Evolutionary conservation across 2,888 invertebrate genomes (phyloP).

Genomic region (Aleiodes alternator): DNA sequence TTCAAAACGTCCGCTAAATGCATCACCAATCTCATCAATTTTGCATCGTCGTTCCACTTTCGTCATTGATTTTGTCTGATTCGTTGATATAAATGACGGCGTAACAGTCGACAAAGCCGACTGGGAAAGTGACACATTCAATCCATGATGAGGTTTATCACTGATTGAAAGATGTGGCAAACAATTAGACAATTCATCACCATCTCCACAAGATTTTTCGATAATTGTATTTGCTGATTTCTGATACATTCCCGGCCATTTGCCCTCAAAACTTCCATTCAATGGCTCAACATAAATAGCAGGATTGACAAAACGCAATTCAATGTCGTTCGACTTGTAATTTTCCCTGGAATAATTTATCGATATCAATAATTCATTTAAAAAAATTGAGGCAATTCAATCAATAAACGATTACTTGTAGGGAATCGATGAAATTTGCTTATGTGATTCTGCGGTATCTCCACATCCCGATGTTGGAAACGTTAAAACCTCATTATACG

Average conservation of each 20-base stretch:
- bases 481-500: too few relatives aligned
- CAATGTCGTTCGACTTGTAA: constrained; percentile 23
- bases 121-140: constrained; percentile 63
- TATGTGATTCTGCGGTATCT: too few relatives aligned
- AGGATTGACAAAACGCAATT: constrained; percentile 78
- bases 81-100: constrained; percentile 51
- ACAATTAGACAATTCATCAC: constrained; percentile 23
- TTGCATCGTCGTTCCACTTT: constrained; percentile 57
- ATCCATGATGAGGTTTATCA: constrained; percentile 48
- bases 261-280: constrained; percentile 70
- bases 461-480: too few relatives aligned
- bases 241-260: constrained; percentile 45
- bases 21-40: constrained; percentile 49
- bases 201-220: neutral
- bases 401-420: too few relatives aligned
- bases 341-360: too few relatives aligned
- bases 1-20: constrained; percentile 44
- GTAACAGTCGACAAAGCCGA: constrained; percentile 54
- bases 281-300: constrained; percentile 80
- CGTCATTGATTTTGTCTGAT: constrained; percentile 50
- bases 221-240: neutral
- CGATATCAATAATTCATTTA: too few relatives aligned
- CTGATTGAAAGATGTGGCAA: constrained; percentile 35
- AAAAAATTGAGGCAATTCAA: too few relatives aligned
- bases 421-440: too few relatives aligned